Evolutionary conservation across 1,140 invertebrate genomes (phyloP).

Genomic region (Drosophila mauritiana): DNA sequence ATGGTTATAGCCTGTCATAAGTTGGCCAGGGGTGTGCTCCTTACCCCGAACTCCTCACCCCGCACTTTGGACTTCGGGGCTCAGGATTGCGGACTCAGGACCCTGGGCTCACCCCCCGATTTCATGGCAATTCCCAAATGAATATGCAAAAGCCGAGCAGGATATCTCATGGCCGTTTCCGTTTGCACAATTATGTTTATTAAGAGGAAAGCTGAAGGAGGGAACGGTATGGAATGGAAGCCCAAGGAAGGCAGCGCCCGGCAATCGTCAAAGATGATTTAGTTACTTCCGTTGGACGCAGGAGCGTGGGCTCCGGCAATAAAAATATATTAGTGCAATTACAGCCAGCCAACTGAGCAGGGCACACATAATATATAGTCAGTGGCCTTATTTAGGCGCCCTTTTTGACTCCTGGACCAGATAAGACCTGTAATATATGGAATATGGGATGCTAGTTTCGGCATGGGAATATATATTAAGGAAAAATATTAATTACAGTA

Average conservation of each 20-base stretch:
- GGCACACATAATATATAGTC: conserved; percentile 24
- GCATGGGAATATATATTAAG: not conserved
- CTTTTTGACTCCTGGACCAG: conserved; percentile 26
- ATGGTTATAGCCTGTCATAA: conserved; percentile 83
- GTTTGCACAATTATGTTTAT: conserved; percentile 82
- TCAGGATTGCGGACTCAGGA: not conserved
- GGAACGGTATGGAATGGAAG: conserved; percentile 2
- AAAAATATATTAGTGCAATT: conserved; percentile 84
- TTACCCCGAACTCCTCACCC: not conserved
- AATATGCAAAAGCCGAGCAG: conserved; percentile 77
- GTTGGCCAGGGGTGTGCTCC: conserved; percentile 55
- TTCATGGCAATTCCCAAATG: conserved; percentile 69
- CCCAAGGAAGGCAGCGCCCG: conserved; percentile 33
- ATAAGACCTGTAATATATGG: conserved; percentile 22
- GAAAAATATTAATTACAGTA: conserved; percentile 9
- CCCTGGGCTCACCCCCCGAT: not conserved
- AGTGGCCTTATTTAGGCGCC: conserved; percentile 67
- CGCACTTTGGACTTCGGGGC: not conserved
- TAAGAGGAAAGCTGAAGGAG: conserved; percentile 56
- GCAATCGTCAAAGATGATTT: conserved; percentile 83
- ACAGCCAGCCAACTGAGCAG: conserved; percentile 68
- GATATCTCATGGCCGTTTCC: conserved; percentile 80
- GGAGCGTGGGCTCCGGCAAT: conserved; percentile 56
- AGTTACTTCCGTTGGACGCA: conserved; percentile 67
- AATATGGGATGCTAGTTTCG: conserved; percentile 4